Evolutionary conservation across 2,113 vertebrate genomes (phyloP).

Genomic region (Bubo blakistoni): DNA sequence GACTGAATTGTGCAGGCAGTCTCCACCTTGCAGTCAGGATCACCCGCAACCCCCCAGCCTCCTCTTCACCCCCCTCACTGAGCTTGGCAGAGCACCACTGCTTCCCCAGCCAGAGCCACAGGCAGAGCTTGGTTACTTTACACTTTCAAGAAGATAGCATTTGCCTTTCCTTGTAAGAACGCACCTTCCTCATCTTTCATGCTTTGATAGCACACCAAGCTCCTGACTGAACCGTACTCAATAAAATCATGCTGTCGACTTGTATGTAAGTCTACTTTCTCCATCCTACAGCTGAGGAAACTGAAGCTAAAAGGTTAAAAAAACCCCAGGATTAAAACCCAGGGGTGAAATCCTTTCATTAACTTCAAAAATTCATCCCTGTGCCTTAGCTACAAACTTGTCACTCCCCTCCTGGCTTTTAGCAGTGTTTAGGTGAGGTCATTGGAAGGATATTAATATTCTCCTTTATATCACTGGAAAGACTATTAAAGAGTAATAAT

Average conservation of each 20-base stretch:
- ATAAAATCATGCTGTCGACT: background rate
- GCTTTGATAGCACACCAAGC: background rate
- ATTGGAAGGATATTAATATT: slow-evolving; percentile 52
- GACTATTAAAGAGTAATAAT: slow-evolving; percentile 47
- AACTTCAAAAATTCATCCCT: slow-evolving; percentile 15
- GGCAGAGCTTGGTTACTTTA: background rate
- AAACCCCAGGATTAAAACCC: background rate
- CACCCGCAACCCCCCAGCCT: background rate
- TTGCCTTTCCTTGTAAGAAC: background rate
- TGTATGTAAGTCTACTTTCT: background rate
- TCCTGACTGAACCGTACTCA: background rate
- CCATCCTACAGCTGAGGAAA: background rate
- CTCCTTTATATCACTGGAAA: slow-evolving; percentile 42
- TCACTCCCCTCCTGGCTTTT: slow-evolving; percentile 10
- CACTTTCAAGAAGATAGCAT: background rate
- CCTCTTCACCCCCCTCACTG: rapidly evolving
- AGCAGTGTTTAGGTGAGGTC: slow-evolving; percentile 41
- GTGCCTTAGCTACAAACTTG: slow-evolving; percentile 17
- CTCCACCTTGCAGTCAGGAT: background rate
- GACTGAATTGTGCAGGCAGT: background rate
- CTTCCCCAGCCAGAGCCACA: background rate
- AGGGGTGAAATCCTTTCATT: slow-evolving; percentile 35
- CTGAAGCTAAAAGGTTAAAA: slow-evolving; percentile 12
- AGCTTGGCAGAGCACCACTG: rapidly evolving
- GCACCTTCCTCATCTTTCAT: background rate